Conservation (phyloP, 2,888 invertebrate genomes). For the Agriopis marginaria region DNA sequence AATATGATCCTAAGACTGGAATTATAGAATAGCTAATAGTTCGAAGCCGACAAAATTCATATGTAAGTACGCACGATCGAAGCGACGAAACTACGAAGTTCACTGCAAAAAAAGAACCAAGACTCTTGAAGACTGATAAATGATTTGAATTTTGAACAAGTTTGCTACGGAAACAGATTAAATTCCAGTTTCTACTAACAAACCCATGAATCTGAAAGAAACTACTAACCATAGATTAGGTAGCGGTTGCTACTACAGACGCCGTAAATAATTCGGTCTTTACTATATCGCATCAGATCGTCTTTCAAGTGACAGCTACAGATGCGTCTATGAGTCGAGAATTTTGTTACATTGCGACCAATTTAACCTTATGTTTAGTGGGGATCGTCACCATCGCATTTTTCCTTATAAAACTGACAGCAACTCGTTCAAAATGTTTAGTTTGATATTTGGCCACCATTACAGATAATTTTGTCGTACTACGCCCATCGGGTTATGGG, state of each 20-base stretch:
- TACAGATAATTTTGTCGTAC: background rate
- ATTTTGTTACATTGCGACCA: slow-evolving; percentile 11
- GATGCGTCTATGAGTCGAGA: slow-evolving; percentile 23
- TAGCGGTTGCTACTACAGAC: background rate
- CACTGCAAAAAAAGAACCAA: background rate
- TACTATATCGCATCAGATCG: slow-evolving; percentile 12
- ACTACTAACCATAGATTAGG: background rate
- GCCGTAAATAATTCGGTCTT: slow-evolving; percentile 38
- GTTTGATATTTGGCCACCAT: background rate
- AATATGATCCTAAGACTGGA: background rate
- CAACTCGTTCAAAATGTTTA: background rate
- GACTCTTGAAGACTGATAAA: background rate
- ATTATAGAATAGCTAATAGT: slow-evolving; percentile 1
- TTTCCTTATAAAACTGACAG: background rate
- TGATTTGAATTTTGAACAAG: background rate
- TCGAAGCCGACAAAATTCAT: background rate
- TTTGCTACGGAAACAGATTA: slow-evolving; percentile 2
- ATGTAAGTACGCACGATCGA: background rate
- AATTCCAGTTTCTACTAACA: background rate
- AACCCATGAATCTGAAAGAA: background rate
- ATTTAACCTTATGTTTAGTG: background rate
- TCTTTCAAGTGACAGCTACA: slow-evolving; percentile 33
- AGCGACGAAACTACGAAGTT: background rate
- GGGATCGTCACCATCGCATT: background rate
- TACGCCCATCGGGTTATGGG: slow-evolving; percentile 19